Conservation (phyloP, 1,140 invertebrate genomes). For the Leptinotarsa lineolata region DNA sequence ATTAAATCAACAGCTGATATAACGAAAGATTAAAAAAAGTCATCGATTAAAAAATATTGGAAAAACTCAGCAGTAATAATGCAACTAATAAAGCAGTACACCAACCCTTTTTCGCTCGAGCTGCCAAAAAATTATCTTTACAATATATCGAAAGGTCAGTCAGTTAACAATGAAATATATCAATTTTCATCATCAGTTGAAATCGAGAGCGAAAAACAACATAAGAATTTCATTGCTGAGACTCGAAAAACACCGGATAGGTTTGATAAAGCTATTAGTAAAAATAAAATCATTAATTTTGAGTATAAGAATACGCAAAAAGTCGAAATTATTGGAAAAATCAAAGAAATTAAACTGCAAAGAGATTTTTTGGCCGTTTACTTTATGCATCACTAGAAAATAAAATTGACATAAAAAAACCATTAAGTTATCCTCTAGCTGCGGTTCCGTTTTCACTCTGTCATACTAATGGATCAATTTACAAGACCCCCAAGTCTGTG, state of each 20-base stretch:
- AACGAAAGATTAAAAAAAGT: slow-evolving; percentile 5
- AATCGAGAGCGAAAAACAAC: slow-evolving; percentile 26
- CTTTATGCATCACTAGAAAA: slow-evolving; percentile 30
- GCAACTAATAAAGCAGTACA: slow-evolving; percentile 23
- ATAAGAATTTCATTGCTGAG: slow-evolving; percentile 24
- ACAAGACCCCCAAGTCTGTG: slow-evolving; percentile 19
- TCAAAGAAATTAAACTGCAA: slow-evolving; percentile 30
- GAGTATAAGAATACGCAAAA: slow-evolving; percentile 29
- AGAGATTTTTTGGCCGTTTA: slow-evolving; percentile 30
- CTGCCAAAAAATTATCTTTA: slow-evolving; percentile 26
- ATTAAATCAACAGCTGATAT: slow-evolving; percentile 11
- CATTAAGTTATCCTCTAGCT: slow-evolving; percentile 30
- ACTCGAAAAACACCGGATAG: slow-evolving; percentile 23
- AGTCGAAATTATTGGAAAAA: slow-evolving; percentile 28
- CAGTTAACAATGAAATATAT: slow-evolving; percentile 21
- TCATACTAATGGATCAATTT: slow-evolving; percentile 25
- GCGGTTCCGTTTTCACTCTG: slow-evolving; percentile 22
- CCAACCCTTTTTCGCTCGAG: slow-evolving; percentile 21
- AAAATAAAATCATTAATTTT: slow-evolving; percentile 35
- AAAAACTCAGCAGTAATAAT: slow-evolving; percentile 9
- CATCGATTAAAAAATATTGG: neutral
- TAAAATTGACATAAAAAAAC: slow-evolving; percentile 31
- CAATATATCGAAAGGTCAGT: slow-evolving; percentile 29
- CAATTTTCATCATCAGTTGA: slow-evolving; percentile 32
- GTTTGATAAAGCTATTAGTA: slow-evolving; percentile 28